Conservation (phyloP, 2,113 vertebrate genomes). For the Cryptomyrus ogoouensis region DNA sequence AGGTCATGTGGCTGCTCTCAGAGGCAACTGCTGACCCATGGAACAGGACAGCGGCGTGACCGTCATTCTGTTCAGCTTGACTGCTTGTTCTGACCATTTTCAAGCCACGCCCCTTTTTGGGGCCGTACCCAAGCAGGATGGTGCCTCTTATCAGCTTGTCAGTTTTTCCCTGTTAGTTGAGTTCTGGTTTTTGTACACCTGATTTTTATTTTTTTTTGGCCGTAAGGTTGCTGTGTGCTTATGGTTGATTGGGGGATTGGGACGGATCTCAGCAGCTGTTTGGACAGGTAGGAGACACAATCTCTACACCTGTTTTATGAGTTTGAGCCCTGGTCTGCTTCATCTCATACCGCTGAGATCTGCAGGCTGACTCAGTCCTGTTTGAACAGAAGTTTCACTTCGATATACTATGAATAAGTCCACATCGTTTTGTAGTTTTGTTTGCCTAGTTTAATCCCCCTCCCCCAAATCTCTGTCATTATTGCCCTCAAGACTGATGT, state of each 20-base stretch:
- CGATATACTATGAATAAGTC: slow-evolving; percentile 10
- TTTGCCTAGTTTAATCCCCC: background rate
- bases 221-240: slow-evolving; percentile 73
- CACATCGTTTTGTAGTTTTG: background rate
- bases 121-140: slow-evolving; percentile 27
- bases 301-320: slow-evolving; percentile 42
- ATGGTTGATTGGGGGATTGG: slow-evolving; percentile 65
- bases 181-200: slow-evolving; percentile 44
- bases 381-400: slow-evolving; percentile 49
- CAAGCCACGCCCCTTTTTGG: background rate
- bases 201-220: slow-evolving; percentile 66
- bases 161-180: slow-evolving; percentile 21
- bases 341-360: slow-evolving; percentile 37
- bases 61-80: background rate
- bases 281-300: slow-evolving; percentile 41
- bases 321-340: slow-evolving; percentile 46
- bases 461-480: slow-evolving; percentile 9
- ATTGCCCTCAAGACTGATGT: background rate
- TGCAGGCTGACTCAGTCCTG: slow-evolving; percentile 43
- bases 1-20: background rate
- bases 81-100: background rate
- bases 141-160: slow-evolving; percentile 54
- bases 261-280: slow-evolving; percentile 70
- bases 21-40: background rate
- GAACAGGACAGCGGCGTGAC: background rate